Evolutionary conservation across 2,888 invertebrate genomes (phyloP).

Genomic region (Chrysolina americana): DNA sequence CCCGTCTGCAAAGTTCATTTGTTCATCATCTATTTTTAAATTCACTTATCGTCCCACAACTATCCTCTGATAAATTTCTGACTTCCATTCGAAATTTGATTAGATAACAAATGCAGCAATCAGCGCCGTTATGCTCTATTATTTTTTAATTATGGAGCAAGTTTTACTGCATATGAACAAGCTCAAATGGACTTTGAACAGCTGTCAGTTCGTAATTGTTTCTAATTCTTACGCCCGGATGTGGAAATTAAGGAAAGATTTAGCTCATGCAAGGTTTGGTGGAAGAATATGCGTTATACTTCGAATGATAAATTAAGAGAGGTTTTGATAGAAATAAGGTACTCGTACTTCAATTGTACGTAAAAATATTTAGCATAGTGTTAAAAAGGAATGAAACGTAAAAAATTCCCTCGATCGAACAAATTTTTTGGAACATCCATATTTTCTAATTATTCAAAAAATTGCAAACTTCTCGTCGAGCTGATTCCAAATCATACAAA

Average conservation of each 20-base stretch:
- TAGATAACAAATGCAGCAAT: neutral
- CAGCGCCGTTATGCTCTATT: neutral
- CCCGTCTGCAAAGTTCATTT: neutral
- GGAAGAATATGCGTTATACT: neutral
- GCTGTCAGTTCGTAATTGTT: neutral
- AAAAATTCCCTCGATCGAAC: too few species aligned
- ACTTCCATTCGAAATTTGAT: neutral
- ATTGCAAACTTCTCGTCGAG: too few species aligned
- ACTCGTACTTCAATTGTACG: too few species aligned
- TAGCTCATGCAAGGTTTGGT: neutral
- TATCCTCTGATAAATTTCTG: neutral
- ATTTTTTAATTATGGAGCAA: conserved; percentile 6
- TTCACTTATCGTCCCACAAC: neutral
- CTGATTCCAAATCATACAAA: too few species aligned
- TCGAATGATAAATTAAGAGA: too few species aligned
- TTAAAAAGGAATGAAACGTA: too few species aligned
- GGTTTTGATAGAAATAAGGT: too few species aligned
- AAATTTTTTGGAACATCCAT: too few species aligned
- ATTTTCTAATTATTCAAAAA: too few species aligned
- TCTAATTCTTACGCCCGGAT: conserved; percentile 5
- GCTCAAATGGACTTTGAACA: conserved; percentile 3
- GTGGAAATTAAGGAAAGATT: conserved; percentile 12
- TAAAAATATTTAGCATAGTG: too few species aligned
- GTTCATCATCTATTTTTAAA: neutral
- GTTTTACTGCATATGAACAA: neutral